Percentiles rank a stretch among this genome's conserved stretches.
Evolutionary conservation across 2,797 vertebrate genomes (phyloP).

Genomic region (Falco concolor): DNA sequence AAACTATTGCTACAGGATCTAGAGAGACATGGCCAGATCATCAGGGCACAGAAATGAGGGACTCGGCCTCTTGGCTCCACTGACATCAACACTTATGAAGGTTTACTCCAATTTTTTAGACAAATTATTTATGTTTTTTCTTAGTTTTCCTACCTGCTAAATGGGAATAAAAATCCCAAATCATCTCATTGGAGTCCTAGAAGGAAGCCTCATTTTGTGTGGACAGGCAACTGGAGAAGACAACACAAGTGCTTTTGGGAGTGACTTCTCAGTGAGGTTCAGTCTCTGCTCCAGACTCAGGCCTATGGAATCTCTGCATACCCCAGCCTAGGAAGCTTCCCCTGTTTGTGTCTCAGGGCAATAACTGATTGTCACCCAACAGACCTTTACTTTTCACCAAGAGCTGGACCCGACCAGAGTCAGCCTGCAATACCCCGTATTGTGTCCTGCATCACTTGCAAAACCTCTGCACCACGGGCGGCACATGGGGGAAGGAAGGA

Average conservation of each 20-base stretch:
- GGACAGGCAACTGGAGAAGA: neutral
- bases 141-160: neutral
- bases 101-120: neutral
- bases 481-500: neutral
- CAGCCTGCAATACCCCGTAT: neutral
- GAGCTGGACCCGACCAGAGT: neutral
- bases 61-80: neutral
- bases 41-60: conserved; percentile 5
- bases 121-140: neutral
- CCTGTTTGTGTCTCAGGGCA: neutral
- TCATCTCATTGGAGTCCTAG: neutral
- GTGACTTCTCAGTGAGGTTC: neutral
- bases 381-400: neutral
- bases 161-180: neutral
- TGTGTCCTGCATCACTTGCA: neutral
- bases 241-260: neutral
- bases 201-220: neutral
- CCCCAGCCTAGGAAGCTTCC: neutral
- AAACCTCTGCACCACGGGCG: neutral
- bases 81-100: neutral
- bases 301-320: neutral
- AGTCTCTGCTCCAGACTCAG: neutral
- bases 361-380: neutral
- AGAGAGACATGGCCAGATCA: neutral
- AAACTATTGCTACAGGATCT: conserved; percentile 51